A percentile compares a stretch with the other conserved stretches of the same genome.
Conservation (phyloP, 1,140 invertebrate species). For the Sminthurides bifidus region DNA sequence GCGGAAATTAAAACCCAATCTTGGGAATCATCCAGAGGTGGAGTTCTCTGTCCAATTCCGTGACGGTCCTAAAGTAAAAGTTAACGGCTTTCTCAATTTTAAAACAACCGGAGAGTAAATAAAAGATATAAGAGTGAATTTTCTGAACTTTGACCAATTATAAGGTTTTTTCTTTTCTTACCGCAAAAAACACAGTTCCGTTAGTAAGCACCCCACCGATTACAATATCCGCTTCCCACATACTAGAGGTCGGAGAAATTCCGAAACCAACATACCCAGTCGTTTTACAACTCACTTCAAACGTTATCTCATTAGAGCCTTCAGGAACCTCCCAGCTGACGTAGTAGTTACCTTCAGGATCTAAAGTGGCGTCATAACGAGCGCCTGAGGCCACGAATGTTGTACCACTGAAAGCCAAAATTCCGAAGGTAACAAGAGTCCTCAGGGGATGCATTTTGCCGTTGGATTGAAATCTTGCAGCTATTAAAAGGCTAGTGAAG, state of each 20-base stretch:
- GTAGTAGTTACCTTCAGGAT: constrained; percentile 15
- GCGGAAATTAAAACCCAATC: no score
- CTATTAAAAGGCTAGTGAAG: no score
- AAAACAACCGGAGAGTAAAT: not conserved
- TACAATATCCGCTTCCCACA: constrained; percentile 67
- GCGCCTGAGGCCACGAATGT: no score
- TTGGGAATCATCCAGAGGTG: not conserved
- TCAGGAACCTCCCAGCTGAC: constrained; percentile 18
- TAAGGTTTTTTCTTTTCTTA: constrained; percentile 13
- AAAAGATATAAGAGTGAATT: no score
- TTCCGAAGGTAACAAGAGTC: no score
- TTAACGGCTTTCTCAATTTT: not conserved
- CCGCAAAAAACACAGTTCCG: constrained; percentile 19
- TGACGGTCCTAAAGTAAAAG: not conserved
- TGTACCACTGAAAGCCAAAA: no score
- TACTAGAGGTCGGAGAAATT: constrained; percentile 53
- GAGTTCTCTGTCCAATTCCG: not conserved
- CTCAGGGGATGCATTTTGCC: no score
- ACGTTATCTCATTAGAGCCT: constrained; percentile 10
- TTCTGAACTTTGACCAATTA: no score
- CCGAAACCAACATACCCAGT: constrained; percentile 60
- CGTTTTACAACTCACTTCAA: constrained; percentile 52
- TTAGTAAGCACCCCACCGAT: constrained; percentile 54
- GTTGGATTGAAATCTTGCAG: no score
- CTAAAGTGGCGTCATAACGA: no score